Evolutionary conservation across 2,888 invertebrate genomes (phyloP).

Genomic region (Priocnemis perturbator): DNA sequence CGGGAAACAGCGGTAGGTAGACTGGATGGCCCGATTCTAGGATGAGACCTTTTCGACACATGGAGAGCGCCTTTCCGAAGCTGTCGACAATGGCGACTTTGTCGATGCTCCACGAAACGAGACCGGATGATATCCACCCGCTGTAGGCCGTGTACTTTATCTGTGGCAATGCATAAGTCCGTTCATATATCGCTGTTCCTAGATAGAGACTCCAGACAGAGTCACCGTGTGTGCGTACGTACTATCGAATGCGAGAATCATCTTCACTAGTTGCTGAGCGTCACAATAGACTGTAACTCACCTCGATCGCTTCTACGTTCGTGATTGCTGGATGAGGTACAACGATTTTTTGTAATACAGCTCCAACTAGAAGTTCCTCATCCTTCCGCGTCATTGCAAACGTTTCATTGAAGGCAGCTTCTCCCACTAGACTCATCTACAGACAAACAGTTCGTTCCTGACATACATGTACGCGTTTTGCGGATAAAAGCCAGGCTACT

Average conservation of each 20-base stretch:
- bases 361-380: conserved; percentile 83
- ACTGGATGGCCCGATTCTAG: conserved; percentile 85
- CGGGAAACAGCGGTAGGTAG: conserved; percentile 84
- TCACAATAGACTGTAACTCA: conserved; percentile 32
- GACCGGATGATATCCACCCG: conserved; percentile 92
- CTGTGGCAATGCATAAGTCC: conserved; percentile 77
- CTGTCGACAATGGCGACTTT: conserved; percentile 90
- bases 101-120: conserved; percentile 87
- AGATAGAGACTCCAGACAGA: too few relatives aligned
- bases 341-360: conserved; percentile 86
- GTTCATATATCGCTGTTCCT: neutral
- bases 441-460: conserved; percentile 11
- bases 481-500: too few relatives aligned
- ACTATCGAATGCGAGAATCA: neutral
- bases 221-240: too few relatives aligned
- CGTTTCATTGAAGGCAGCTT: conserved; percentile 89
- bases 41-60: conserved; percentile 86
- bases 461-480: too few relatives aligned
- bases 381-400: conserved; percentile 92
- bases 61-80: conserved; percentile 88
- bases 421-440: conserved; percentile 87
- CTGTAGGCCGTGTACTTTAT: conserved; percentile 91
- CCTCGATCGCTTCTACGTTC: conserved; percentile 77
- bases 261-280: too few relatives aligned
- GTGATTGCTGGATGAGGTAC: conserved; percentile 92